Base-by-base conservation (phyloP, 92 coral and sea anemone species). In the Siderastrea radians region DNA sequence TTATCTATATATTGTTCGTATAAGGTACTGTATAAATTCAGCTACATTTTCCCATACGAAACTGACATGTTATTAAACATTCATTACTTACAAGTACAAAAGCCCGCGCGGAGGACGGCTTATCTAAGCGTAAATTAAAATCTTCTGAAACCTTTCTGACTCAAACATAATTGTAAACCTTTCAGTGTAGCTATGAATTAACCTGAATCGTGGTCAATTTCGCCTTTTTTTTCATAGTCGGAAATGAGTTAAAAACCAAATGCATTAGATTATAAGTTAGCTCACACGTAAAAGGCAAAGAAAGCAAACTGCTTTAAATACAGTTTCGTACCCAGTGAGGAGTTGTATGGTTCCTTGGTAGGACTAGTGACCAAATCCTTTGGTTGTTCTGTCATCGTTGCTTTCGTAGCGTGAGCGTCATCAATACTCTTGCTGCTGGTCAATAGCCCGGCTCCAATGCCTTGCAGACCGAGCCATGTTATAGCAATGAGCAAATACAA, bases 401-500 rank as follows among this genome's bases (percentile, higher is more conserved):
- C 45, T 61, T 51, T 50, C 51, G 81, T 84, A 15, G 87, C 48
- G 73, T 84, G 62, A 59, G 61, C 53, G 50, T 51, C 64, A 73
- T 14, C 87, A 48, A 63, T 62, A 15, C 51, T 49, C 57, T 74
- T n/a, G 73, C 63, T 19, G 81, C 4, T n/a, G 73, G 87, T 74
- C 16, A 3, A 13, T 49, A 59, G 60, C 3, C 70, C 87, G 19
- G 8, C 44, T 72, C 80, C 87, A 3, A 49, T 61, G 72, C 87
- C 87, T 84, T 84, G 87, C 59, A 84, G n/a, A 84, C 80, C 81
- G 77, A 84, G 80, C 87, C 87, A 84, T 14, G 62, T 84, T 38
- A 84, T 46, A 84, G 74, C 43, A 74, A 65, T 73, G 74, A 84
- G 71, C 60, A 43, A 49, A 61, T 61, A 74, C 61, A 75, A 60